Percentiles rank a stretch among this genome's conserved stretches.
Conservation (phyloP, 2,888 invertebrate species). For the Ophion ventricosus region DNA sequence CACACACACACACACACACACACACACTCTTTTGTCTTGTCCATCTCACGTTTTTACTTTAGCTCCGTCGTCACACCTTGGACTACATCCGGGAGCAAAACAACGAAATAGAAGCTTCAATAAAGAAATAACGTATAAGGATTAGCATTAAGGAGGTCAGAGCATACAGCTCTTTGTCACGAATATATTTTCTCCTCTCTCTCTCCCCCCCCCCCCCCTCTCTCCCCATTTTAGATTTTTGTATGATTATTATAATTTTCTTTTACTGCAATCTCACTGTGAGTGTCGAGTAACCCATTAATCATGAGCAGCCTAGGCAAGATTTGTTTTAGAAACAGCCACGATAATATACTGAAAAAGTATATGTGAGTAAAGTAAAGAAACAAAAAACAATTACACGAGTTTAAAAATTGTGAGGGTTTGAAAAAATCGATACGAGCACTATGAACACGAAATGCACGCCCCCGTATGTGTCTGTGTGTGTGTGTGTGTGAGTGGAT, state of each 20-base stretch:
- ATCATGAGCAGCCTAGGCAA: conserved; percentile 31
- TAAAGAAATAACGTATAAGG: conserved; percentile 58
- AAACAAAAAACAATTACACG: conserved; percentile 5
- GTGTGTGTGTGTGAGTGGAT: background rate
- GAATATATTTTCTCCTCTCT: conserved; percentile 46
- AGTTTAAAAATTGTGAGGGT: background rate
- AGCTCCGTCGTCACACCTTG: background rate
- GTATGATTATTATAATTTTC: conserved; percentile 48
- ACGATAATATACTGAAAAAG: background rate
- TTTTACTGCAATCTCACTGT: conserved; percentile 46
- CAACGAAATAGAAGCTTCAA: conserved; percentile 66
- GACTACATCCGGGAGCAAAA: conserved; percentile 7
- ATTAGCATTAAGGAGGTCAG: conserved; percentile 42
- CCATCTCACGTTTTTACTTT: conserved; percentile 9
- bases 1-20: too few species aligned
- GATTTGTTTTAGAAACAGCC: conserved; percentile 25
- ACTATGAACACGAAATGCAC: background rate
- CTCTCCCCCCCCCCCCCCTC: background rate
- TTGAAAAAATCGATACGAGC: conserved; percentile 13
- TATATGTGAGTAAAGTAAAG: conserved; percentile 11
- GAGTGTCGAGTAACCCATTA: conserved; percentile 57
- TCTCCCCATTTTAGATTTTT: too few species aligned
- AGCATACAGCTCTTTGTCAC: conserved; percentile 45
- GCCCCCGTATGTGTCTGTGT: too few species aligned
- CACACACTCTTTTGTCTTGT: conserved; percentile 6